Percentiles rank a stretch among this genome's conserved stretches.
phyloP scores from a whole-genome alignment of 2,113 vertebrate species.

The Apodemus sylvaticus region DNA sequence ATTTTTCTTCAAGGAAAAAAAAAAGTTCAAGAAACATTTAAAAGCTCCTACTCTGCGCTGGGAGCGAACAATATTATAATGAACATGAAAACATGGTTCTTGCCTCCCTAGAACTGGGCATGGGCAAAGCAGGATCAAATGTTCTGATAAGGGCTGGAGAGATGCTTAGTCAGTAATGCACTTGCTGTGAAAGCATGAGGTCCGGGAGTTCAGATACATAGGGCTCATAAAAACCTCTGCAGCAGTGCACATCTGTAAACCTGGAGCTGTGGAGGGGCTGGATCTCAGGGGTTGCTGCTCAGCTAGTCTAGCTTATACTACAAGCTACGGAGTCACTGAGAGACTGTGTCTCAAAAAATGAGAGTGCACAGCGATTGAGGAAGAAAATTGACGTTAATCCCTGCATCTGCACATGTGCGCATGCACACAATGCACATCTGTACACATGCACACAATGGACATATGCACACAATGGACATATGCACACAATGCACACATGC shows the following conservation, averaged over 20 bases:
- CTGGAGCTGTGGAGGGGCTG: too few relatives aligned
- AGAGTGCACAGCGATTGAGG: background rate
- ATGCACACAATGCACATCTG: too few relatives aligned
- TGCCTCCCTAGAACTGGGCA: background rate
- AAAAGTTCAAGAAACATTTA: background rate
- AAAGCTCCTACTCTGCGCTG: background rate
- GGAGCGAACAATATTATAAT: background rate
- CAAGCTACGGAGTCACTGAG: background rate
- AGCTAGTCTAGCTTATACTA: background rate
- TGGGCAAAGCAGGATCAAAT: background rate
- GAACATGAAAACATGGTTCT: background rate
- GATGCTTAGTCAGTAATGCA: background rate
- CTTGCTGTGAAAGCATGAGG: background rate
- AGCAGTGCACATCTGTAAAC: background rate
- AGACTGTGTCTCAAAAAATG: background rate
- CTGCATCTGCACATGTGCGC: background rate
- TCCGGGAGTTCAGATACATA: background rate
- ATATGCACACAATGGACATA: background rate
- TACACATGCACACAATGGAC: background rate
- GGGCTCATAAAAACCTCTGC: background rate
- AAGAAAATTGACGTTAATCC: background rate
- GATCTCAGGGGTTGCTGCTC: background rate
- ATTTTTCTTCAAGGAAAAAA: constrained; percentile 5
- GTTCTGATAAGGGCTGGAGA: background rate
- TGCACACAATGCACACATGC: background rate